A percentile compares a stretch with the other conserved stretches of the same genome.
phyloP scores from a whole-genome alignment of 2,797 vertebrate species.

The Loriculus beryllinus region DNA sequence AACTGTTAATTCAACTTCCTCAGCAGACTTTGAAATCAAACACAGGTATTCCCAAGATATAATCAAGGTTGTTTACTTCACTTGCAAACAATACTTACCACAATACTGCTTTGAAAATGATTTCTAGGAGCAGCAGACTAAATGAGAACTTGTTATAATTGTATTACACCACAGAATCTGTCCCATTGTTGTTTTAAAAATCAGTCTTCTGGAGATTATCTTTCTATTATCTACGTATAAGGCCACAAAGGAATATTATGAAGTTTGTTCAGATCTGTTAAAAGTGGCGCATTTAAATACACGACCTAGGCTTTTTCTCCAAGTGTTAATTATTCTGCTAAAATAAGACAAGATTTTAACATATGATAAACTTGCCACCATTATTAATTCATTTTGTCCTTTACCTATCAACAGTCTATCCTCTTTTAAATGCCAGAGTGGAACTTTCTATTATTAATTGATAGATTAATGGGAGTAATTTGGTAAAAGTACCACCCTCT shows the following conservation, averaged over 20 bases:
- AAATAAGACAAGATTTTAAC: conserved; percentile 7
- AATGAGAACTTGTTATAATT: neutral
- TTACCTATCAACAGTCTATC: neutral
- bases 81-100: conserved; percentile 3
- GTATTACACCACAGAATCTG: neutral
- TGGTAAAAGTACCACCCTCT: neutral
- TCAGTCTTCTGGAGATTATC: neutral
- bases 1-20: conserved; percentile 12
- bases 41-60: neutral
- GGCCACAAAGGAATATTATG: neutral
- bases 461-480: conserved; percentile 6
- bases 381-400: neutral
- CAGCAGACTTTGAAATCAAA: neutral
- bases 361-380: neutral
- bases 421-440: neutral
- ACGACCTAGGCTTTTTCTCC: neutral
- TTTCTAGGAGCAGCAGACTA: neutral
- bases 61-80: neutral
- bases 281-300: neutral
- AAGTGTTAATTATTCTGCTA: neutral
- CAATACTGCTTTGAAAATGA: neutral
- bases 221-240: neutral
- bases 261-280: neutral
- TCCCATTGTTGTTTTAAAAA: neutral
- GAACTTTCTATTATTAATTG: neutral